These are phyloP conservation scores for Spisula solida DNA, from an alignment of 2,888 invertebrate genomes.

Conservation along the genomic window DNA sequence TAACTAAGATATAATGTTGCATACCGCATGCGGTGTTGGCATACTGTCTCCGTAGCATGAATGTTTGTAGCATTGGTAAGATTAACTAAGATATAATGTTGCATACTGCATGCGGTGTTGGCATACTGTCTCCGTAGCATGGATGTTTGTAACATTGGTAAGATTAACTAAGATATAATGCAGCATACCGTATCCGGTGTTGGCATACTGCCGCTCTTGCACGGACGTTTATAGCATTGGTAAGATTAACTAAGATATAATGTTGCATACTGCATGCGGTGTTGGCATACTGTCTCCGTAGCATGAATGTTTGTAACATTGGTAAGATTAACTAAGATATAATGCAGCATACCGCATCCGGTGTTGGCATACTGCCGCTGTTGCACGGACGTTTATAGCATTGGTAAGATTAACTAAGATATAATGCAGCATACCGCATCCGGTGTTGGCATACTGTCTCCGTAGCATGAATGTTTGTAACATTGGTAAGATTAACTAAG, in stretches of 20 bases:
- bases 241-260: no score
- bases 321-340: no score
- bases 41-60: slow-evolving; percentile 60
- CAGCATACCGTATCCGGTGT: slow-evolving; percentile 47
- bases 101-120: slow-evolving; percentile 51
- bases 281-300: slow-evolving; percentile 55
- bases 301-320: slow-evolving; percentile 65
- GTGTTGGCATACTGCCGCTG: slow-evolving; percentile 52
- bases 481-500: no score
- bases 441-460: slow-evolving; percentile 55
- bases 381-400: slow-evolving; percentile 63
- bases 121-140: slow-evolving; percentile 57
- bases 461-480: slow-evolving; percentile 64
- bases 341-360: slow-evolving; percentile 44
- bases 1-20: not conserved
- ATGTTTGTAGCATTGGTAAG: slow-evolving; percentile 63
- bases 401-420: no score
- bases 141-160: slow-evolving; percentile 66
- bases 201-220: slow-evolving; percentile 54
- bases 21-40: slow-evolving; percentile 52
- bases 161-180: no score
- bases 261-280: slow-evolving; percentile 44
- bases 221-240: slow-evolving; percentile 65
- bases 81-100: not conserved
- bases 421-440: slow-evolving; percentile 38